These are phyloP conservation scores for Heliconius eleuchia DNA, from an alignment of 1,140 invertebrate species.

Conservation along the genomic window DNA sequence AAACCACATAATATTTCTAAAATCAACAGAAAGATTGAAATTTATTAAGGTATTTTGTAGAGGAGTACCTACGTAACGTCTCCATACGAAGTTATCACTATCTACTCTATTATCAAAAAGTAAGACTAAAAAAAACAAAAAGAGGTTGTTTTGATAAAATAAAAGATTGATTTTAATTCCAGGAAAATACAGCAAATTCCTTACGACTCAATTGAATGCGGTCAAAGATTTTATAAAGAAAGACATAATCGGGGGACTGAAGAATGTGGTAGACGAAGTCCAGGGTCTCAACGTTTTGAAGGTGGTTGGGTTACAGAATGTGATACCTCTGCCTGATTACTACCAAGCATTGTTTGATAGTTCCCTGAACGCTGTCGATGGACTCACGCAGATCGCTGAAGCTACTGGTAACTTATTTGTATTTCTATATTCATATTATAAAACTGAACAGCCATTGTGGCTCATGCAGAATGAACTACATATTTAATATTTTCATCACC, in stretches of 20 bases:
- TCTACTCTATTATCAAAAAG: background rate
- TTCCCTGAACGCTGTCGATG: slow-evolving; percentile 64
- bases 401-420: slow-evolving; percentile 65
- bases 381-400: slow-evolving; percentile 76
- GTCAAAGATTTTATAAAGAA: slow-evolving; percentile 83
- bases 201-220: slow-evolving; percentile 71
- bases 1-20: no score
- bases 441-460: background rate
- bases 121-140: background rate
- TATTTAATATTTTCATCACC: no score
- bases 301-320: slow-evolving; percentile 29
- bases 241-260: slow-evolving; percentile 72
- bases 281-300: slow-evolving; percentile 46
- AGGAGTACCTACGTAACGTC: no score
- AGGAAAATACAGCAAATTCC: slow-evolving; percentile 79
- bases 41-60: no score
- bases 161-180: background rate
- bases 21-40: no score
- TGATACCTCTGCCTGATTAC: slow-evolving; percentile 59
- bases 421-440: background rate
- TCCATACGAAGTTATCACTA: no score
- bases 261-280: slow-evolving; percentile 51
- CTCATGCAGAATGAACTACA: no score
- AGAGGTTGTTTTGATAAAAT: background rate
- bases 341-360: slow-evolving; percentile 61